Base-by-base conservation (phyloP, 2,113 vertebrate species). In the Nyctereutes procyonoides region DNA sequence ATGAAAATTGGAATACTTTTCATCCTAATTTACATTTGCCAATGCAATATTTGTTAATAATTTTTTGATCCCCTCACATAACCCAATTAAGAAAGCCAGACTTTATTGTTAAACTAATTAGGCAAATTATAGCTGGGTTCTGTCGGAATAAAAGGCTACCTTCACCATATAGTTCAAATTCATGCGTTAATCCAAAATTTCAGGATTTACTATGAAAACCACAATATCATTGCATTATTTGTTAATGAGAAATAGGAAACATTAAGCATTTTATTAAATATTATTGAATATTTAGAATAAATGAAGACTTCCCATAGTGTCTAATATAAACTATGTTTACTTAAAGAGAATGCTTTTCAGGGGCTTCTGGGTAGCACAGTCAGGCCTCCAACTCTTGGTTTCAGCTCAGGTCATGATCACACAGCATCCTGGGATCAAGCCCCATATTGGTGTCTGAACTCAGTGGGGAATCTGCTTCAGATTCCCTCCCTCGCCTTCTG, bases 1-100 rank as follows among this genome's bases (percentile, higher is more conserved):
- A 48, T 82, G 63, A 58, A 88, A 93, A 56, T 74, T 96, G 56
- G 48, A 81, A 81, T 88, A 80, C 55, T 88, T 58, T 96, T 65
- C 55, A 76, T 93, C 73, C 35, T 93, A 83, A 76, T 93, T 88
- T 76, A 91, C n/a, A 83, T 76, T 92, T 88, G 43, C 67, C 48
- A 81, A 55, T 43, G 30, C 12, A 88, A 38, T 96, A 87, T 73
- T 92, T 92, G 63, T 83, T 82, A 63, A 65, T 65, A 92, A 83
- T 74, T 17, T 82, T 76, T 88, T 93, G 19, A 73, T 88, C 56
- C 30, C 4, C 51, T 56, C 58, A 56, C 88, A 73, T 56, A 74
- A 55, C 74, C 63, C 56, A 87, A 92, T 81, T 80, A 82, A 93
- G 63, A 92, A 93, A 88, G 12, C n/a, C 35, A 76, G 12, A 58